Percentiles rank a stretch among this genome's conserved stretches.
Conservation (phyloP, 2,888 invertebrate species). For the Pilophorus perplexus region DNA sequence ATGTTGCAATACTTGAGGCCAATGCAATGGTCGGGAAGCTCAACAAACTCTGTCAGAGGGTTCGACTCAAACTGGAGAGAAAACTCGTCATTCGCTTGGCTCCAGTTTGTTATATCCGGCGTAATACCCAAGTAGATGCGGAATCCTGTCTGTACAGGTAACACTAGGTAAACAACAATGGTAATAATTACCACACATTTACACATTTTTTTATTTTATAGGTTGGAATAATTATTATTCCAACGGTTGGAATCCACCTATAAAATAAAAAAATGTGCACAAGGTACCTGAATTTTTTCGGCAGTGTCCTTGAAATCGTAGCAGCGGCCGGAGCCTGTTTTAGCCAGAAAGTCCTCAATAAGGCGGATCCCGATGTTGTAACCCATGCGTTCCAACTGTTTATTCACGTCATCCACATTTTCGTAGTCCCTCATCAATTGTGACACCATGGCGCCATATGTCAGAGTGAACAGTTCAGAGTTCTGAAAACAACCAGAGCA, state of each 20-base stretch:
- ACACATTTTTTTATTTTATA: too few species aligned
- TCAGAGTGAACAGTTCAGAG: slow-evolving; percentile 92
- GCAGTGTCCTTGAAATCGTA: slow-evolving; percentile 95
- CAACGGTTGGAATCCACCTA: background rate
- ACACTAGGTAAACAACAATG: background rate
- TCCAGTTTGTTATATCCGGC: slow-evolving; percentile 93
- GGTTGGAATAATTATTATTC: background rate
- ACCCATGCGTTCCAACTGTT: slow-evolving; percentile 90
- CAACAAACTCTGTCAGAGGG: slow-evolving; percentile 95
- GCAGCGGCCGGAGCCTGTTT: slow-evolving; percentile 85
- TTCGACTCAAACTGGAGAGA: slow-evolving; percentile 92
- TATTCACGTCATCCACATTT: slow-evolving; percentile 95
- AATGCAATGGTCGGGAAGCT: slow-evolving; percentile 80
- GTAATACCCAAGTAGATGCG: slow-evolving; percentile 86
- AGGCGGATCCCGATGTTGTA: slow-evolving; percentile 97
- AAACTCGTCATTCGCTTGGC: slow-evolving; percentile 91
- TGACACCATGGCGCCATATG: slow-evolving; percentile 95
- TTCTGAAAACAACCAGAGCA: slow-evolving; percentile 73
- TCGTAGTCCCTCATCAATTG: slow-evolving; percentile 96
- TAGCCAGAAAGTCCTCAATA: slow-evolving; percentile 95
- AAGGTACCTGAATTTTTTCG: slow-evolving; percentile 78
- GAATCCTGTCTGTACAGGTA: slow-evolving; percentile 58
- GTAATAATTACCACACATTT: too few species aligned
- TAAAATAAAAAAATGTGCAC: background rate
- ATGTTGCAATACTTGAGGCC: slow-evolving; percentile 88